These are phyloP conservation scores for Perizoma flavofasciatum DNA, from an alignment of 2,888 invertebrate genomes.

Conservation along the genomic window DNA sequence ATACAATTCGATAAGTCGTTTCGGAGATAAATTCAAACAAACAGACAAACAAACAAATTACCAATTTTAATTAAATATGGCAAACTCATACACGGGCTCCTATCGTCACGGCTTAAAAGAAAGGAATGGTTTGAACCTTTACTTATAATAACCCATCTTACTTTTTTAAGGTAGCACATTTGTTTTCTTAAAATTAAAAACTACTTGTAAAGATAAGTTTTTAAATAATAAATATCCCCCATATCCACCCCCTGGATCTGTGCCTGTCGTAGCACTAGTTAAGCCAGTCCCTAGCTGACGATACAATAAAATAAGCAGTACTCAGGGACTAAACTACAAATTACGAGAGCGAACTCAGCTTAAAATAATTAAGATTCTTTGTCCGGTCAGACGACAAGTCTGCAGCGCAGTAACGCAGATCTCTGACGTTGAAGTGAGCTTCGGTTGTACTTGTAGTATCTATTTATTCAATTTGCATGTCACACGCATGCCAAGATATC, in stretches of 20 bases:
- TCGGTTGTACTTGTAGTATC: neutral
- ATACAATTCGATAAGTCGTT: too few species aligned
- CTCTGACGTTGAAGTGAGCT: neutral
- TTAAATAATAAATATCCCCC: neutral
- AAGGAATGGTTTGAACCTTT: too few species aligned
- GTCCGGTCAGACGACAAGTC: constrained; percentile 56
- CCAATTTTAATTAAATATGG: too few species aligned
- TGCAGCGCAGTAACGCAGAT: constrained; percentile 38
- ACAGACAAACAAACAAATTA: too few species aligned
- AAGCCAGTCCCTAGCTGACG: constrained; percentile 66
- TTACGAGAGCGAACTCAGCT: constrained; percentile 71
- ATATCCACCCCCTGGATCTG: neutral
- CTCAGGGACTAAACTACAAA: constrained; percentile 70
- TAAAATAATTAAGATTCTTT: constrained; percentile 81
- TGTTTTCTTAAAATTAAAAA: too few species aligned
- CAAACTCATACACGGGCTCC: too few species aligned
- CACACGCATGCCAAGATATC: too few species aligned
- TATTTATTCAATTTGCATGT: constrained; percentile 1
- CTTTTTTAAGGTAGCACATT: too few species aligned
- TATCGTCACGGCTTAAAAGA: too few species aligned
- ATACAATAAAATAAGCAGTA: constrained; percentile 75
- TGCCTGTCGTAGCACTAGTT: constrained; percentile 50
- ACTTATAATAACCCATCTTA: too few species aligned
- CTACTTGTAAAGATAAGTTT: too few species aligned
- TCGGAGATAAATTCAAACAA: too few species aligned